Evolutionary conservation across 2,113 vertebrate species (phyloP).

Genomic region (Petroica traversi): DNA sequence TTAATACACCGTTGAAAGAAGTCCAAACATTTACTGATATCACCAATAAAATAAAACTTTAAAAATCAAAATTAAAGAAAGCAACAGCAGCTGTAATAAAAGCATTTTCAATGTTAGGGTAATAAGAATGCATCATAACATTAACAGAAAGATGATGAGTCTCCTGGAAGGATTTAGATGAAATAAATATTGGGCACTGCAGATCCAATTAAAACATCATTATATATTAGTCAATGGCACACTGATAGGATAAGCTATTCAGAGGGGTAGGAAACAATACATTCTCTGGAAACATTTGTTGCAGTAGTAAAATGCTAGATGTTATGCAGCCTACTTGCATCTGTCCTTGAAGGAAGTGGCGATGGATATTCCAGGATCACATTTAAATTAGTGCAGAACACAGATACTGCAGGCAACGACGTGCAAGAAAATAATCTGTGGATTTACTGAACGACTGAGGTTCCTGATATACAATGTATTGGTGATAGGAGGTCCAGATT

Average conservation of each 20-base stretch:
- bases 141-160: not conserved
- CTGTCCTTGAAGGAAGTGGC: not conserved
- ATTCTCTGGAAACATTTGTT: not conserved
- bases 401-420: accelerated
- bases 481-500: not conserved
- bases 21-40: not conserved
- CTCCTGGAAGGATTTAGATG: not conserved
- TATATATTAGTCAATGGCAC: not conserved
- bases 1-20: not conserved
- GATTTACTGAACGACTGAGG: not conserved
- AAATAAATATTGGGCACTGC: not conserved
- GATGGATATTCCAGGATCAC: not conserved
- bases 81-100: not conserved
- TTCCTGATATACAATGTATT: not conserved
- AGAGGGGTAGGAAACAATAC: not conserved
- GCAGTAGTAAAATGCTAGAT: not conserved
- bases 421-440: not conserved
- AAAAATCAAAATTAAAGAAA: not conserved
- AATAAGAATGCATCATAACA: not conserved
- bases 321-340: not conserved
- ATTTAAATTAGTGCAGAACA: not conserved
- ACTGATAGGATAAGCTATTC: not conserved
- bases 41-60: not conserved
- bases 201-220: not conserved
- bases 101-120: not conserved